Conservation (phyloP, 2,888 invertebrate genomes). For the Pegoplata infirma region DNA sequence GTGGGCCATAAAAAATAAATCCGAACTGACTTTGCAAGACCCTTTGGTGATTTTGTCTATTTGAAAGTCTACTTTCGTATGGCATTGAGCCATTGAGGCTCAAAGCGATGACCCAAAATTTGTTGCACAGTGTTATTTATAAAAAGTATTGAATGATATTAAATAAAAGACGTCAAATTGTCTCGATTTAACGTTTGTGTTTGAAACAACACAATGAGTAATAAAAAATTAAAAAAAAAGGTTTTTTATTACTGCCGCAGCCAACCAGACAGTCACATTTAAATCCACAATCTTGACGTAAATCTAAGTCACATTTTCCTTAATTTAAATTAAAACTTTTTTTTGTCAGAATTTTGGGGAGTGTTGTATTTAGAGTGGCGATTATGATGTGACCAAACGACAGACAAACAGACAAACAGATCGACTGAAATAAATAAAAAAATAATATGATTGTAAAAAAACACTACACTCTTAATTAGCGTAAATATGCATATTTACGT, state of each 20-base stretch:
- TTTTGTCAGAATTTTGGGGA: slow-evolving; percentile 20
- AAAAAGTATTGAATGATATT: no score
- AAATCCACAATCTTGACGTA: slow-evolving; percentile 26
- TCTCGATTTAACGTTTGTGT: slow-evolving; percentile 15
- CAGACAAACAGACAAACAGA: no score
- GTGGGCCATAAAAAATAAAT: no score
- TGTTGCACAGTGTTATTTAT: no score
- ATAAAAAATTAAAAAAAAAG: background rate
- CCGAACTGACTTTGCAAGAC: no score
- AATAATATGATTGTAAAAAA: slow-evolving; percentile 5
- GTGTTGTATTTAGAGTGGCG: background rate
- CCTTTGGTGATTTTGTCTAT: no score
- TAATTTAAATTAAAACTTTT: slow-evolving; percentile 20
- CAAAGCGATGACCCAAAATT: no score
- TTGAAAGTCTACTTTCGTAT: no score
- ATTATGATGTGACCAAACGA: background rate
- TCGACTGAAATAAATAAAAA: no score
- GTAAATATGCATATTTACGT: slow-evolving; percentile 40
- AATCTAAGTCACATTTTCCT: slow-evolving; percentile 57
- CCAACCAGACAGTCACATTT: slow-evolving; percentile 15
- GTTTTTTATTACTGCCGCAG: background rate
- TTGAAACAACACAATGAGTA: slow-evolving; percentile 1
- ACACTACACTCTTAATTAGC: slow-evolving; percentile 44
- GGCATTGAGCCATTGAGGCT: no score
- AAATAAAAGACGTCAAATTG: slow-evolving; percentile 12